phyloP scores from a whole-genome alignment of 2,797 vertebrate species.

The Amblyopsis hoosieri region DNA sequence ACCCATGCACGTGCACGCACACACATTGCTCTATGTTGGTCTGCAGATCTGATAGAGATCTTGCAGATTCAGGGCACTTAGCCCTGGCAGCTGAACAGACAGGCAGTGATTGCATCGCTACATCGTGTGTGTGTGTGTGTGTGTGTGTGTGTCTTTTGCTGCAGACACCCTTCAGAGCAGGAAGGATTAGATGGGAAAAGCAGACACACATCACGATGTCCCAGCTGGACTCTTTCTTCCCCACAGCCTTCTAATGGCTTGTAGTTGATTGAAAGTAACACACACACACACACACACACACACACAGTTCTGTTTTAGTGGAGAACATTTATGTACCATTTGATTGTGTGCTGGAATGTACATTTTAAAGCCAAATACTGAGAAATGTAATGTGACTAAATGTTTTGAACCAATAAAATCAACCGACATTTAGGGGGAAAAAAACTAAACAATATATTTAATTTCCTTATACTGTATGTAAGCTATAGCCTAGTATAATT shows the following conservation, averaged over 20 bases:
- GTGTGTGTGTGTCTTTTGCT: slow-evolving; percentile 12
- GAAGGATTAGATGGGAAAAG: slow-evolving; percentile 22
- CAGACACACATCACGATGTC: slow-evolving; percentile 2
- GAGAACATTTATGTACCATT: neutral
- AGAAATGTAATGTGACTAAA: too few relatives aligned
- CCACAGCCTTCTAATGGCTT: slow-evolving; percentile 11
- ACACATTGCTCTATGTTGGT: slow-evolving; percentile 38
- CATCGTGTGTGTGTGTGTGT: slow-evolving; percentile 2
- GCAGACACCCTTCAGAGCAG: slow-evolving; percentile 44
- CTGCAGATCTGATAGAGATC: slow-evolving; percentile 70
- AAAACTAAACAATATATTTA: too few relatives aligned
- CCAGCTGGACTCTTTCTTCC: slow-evolving; percentile 7
- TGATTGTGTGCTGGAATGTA: neutral
- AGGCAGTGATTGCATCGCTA: slow-evolving; percentile 55
- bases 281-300: too few relatives aligned
- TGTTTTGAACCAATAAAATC: too few relatives aligned
- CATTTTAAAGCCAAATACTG: neutral
- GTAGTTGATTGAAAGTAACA: too few relatives aligned
- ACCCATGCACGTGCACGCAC: neutral
- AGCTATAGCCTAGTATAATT: too few relatives aligned
- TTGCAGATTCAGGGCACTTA: slow-evolving; percentile 63
- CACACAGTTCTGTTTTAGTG: neutral
- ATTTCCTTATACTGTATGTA: too few relatives aligned
- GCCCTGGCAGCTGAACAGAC: slow-evolving; percentile 72
- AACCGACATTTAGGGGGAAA: too few relatives aligned